phyloP scores from a whole-genome alignment of 2,797 vertebrate genomes.

The Perodicticus potto region DNA sequence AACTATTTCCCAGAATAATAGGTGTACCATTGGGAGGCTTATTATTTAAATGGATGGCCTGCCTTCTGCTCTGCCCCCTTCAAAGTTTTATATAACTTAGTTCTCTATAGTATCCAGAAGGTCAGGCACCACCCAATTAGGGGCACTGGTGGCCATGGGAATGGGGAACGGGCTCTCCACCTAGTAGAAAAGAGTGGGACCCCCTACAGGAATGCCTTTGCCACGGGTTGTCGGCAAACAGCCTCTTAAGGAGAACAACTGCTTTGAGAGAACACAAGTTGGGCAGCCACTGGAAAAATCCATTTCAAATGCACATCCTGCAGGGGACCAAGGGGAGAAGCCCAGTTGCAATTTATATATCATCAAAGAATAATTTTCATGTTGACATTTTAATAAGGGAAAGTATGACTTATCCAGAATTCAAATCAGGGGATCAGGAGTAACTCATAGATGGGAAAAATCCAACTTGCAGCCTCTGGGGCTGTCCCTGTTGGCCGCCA shows the following conservation, averaged over 20 bases:
- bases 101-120: not conserved
- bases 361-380: not conserved
- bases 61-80: not conserved
- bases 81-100: not conserved
- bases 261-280: not conserved
- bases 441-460: not conserved
- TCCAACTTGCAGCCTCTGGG: not conserved
- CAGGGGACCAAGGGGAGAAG: not conserved
- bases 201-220: not conserved
- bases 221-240: not conserved
- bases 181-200: not conserved
- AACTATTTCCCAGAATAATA: not conserved
- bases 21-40: not conserved
- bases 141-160: not conserved
- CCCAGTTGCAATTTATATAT: not conserved
- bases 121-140: not conserved
- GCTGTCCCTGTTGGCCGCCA: rapidly evolving
- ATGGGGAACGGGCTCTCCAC: not conserved
- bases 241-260: not conserved
- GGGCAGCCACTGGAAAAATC: not conserved
- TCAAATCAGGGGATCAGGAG: not conserved
- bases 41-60: not conserved
- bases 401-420: not conserved
- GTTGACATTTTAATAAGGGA: not conserved
- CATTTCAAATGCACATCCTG: not conserved